Conservation (phyloP, 1,140 invertebrate genomes). For the Trichonephila clavata region DNA sequence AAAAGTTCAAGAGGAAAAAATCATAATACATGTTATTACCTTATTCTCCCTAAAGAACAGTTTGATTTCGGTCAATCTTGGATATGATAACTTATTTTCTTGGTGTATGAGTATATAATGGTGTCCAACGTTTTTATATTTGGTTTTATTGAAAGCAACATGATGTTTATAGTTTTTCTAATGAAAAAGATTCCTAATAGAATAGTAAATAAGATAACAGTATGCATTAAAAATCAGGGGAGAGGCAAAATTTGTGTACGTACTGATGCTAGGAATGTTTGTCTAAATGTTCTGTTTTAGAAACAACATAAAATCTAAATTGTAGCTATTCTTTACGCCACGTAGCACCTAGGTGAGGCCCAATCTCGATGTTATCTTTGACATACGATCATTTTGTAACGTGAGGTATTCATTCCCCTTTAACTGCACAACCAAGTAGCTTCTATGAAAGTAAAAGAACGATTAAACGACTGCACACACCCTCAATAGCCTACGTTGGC, state of each 20-base stretch:
- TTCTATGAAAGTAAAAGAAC: constrained; percentile 46
- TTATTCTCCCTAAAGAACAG: too few relatives aligned
- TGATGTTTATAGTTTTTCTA: too few relatives aligned
- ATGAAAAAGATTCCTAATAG: too few relatives aligned
- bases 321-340: constrained; percentile 52
- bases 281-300: not conserved
- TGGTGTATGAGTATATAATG: too few relatives aligned
- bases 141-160: too few relatives aligned
- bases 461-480: constrained; percentile 51
- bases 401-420: constrained; percentile 49
- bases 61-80: too few relatives aligned
- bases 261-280: constrained; percentile 7
- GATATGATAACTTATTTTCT: too few relatives aligned
- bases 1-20: too few relatives aligned
- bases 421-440: constrained; percentile 57
- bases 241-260: not conserved
- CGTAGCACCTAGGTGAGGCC: constrained; percentile 33
- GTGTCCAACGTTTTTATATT: too few relatives aligned
- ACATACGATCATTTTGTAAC: constrained; percentile 72
- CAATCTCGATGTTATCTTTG: constrained; percentile 61
- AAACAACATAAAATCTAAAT: constrained; percentile 62
- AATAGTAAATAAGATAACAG: too few relatives aligned
- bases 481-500: constrained; percentile 3
- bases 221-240: too few relatives aligned
- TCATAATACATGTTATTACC: too few relatives aligned